Evolutionary conservation across 2,888 invertebrate genomes (phyloP).

Genomic region (Pseudococcus jackbeardsleyi): DNA sequence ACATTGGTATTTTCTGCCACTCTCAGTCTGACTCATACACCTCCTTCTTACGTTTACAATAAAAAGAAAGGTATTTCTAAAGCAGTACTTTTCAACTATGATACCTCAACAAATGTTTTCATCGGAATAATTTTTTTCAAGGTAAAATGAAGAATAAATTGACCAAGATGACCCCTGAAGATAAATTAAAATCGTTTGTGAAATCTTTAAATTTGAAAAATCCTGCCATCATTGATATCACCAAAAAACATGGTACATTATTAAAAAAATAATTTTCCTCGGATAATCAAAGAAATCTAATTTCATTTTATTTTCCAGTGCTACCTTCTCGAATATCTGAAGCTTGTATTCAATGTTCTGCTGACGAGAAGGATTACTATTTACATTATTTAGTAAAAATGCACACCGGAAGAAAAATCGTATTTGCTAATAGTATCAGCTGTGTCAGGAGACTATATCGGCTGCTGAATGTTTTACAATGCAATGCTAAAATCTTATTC

Average conservation of each 20-base stretch:
- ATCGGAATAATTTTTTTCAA: conserved; percentile 36
- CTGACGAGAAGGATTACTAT: conserved; percentile 90
- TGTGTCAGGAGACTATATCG: conserved; percentile 83
- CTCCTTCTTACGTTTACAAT: conserved; percentile 77
- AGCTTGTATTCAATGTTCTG: conserved; percentile 82
- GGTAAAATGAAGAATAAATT: conserved; percentile 70
- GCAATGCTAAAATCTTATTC: conserved; percentile 83
- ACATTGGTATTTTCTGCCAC: conserved; percentile 99
- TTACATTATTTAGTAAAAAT: conserved; percentile 89
- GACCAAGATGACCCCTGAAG: conserved; percentile 75
- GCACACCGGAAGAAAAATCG: conserved; percentile 90
- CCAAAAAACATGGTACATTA: conserved; percentile 78
- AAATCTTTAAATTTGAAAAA: conserved; percentile 87
- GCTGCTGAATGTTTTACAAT: conserved; percentile 72
- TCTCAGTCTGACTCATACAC: conserved; percentile 89
- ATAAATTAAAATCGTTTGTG: conserved; percentile 84
- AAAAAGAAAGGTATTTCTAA: conserved; percentile 65
- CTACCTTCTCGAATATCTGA: conserved; percentile 72
- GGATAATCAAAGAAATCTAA: background rate
- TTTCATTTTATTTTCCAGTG: conserved; percentile 45
- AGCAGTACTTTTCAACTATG: background rate
- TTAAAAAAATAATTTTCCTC: background rate
- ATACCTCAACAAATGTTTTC: background rate
- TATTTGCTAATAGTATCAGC: conserved; percentile 95
- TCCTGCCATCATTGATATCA: conserved; percentile 94